Conservation (phyloP, 1,140 invertebrate genomes). For the Stratiolaelaps scimitus region DNA sequence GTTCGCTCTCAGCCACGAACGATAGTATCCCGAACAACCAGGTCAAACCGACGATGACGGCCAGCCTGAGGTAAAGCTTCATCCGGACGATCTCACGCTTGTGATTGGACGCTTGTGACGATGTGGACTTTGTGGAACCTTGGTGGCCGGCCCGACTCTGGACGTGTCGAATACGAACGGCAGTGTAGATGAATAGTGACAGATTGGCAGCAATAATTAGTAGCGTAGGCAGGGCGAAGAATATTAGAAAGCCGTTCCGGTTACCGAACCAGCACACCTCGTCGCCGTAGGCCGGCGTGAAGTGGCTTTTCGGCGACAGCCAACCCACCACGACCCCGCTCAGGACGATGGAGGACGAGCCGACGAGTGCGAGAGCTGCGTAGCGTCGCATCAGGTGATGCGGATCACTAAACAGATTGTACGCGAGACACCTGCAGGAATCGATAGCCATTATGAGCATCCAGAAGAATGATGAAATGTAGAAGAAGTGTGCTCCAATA, state of each 20-base stretch:
- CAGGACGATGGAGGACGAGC: not conserved
- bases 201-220: constrained; percentile 34
- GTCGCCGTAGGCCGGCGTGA: constrained; percentile 30
- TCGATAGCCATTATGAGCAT: constrained; percentile 44
- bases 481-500: constrained; percentile 39
- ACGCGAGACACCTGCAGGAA: constrained; percentile 35
- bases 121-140: constrained; percentile 15
- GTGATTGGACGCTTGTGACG: constrained; percentile 25
- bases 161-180: constrained; percentile 30
- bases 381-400: not conserved
- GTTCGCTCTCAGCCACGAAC: constrained; percentile 33
- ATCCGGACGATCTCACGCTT: constrained; percentile 38
- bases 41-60: constrained; percentile 44
- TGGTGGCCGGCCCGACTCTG: constrained; percentile 28
- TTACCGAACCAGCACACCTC: constrained; percentile 32
- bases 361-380: not conserved
- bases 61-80: constrained; percentile 44
- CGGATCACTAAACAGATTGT: not conserved
- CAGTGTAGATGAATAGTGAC: constrained; percentile 35
- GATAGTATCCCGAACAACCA: constrained; percentile 44
- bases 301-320: not conserved
- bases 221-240: constrained; percentile 35
- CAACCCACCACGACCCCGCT: not conserved
- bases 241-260: constrained; percentile 32
- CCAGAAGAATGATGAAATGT: constrained; percentile 43